Conservation (phyloP, 1,140 invertebrate species). For the Fopius arisanus region DNA sequence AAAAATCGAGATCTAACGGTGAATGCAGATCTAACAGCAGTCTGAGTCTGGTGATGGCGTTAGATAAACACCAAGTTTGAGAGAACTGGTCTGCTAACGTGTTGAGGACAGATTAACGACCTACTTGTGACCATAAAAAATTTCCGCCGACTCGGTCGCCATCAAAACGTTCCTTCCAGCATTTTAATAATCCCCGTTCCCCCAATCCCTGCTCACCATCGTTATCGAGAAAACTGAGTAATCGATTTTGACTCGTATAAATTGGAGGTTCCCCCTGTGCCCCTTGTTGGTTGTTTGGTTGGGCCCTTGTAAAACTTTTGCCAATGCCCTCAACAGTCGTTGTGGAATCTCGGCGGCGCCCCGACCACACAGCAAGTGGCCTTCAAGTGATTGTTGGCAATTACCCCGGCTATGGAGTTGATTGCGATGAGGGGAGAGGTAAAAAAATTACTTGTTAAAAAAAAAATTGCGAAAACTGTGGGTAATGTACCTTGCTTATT, state of each 20-base stretch:
- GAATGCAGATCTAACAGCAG: background rate
- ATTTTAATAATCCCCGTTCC: background rate
- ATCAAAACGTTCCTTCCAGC: background rate
- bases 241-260: background rate
- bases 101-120: background rate
- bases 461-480: background rate
- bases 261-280: background rate
- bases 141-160: background rate
- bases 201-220: background rate
- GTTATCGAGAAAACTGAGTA: background rate
- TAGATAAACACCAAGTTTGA: background rate
- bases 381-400: constrained; percentile 15
- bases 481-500: background rate
- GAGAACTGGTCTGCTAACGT: background rate
- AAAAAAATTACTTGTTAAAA: background rate
- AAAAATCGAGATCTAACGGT: background rate
- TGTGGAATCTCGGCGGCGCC: background rate
- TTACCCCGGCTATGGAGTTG: constrained; percentile 15
- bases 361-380: constrained; percentile 20
- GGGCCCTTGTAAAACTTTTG: background rate
- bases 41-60: background rate
- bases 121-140: background rate
- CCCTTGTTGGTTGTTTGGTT: background rate
- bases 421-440: constrained; percentile 2
- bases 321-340: constrained; percentile 1